Base-by-base conservation (phyloP, 2,113 vertebrate species). In the Okapia johnstoni region DNA sequence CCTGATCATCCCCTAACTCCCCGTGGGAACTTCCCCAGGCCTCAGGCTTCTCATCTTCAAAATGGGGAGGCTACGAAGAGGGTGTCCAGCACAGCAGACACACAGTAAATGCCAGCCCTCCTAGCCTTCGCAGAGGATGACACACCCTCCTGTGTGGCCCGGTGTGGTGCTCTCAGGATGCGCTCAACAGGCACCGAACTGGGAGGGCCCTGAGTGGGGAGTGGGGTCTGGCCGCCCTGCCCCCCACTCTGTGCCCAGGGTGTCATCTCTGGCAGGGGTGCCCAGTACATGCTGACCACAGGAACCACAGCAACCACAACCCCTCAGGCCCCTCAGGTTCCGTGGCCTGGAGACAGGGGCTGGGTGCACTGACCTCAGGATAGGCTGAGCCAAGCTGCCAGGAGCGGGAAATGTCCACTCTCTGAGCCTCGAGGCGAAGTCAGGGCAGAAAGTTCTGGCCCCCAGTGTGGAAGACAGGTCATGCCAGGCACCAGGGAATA, bases 401-500 rank as follows among this genome's bases (percentile, higher is more conserved):
- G 36, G 36, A 54, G 16, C n/a, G 66, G 33, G 1, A 1, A 30
- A 25, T 28, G 12, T 40, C 63, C 25, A 54, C 1, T 13, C 61
- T 57, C 13, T 17, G 40, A 50, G n/a, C 17, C 80, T 85, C 6
- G 4, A 87, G 57, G 46, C 46, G 21, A 97, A 91, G 73, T 58
- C 80, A 52, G 48, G 61, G 30, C 61, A 52, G 63, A 40, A 96
- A 85, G 16, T 43, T 85, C 87, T 77, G 88, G 80, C 85, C 94
- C 55, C 73, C 40, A 54, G 28, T 25, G 52, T 85, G 80, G 90
- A 87, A 7, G 5, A 25, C 12, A 25, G 95, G 63, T 81, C 54
- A 90, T 2, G 33, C 83, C 88, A 87, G 79, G 84, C 76, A 85
- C 85, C 76, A 80, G 66, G 77, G 90, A 92, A 97, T 94, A 85